These are phyloP conservation scores for Amblyopsis hoosieri DNA, from an alignment of 2,797 vertebrate species.

Conservation along the genomic window DNA sequence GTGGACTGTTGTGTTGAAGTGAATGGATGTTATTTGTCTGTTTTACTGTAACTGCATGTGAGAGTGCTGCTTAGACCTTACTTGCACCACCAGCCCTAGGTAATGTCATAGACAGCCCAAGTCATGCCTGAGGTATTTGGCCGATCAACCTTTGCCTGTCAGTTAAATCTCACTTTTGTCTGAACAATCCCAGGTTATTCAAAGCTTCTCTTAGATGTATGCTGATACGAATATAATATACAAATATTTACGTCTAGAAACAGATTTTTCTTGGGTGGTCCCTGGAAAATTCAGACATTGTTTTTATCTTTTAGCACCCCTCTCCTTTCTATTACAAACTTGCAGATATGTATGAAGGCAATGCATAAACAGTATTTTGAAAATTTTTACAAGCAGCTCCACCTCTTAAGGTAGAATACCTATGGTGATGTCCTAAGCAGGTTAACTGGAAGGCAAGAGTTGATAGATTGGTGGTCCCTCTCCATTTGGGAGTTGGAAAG, in stretches of 20 bases:
- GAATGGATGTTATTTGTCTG: slow-evolving; percentile 42
- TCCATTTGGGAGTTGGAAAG: slow-evolving; percentile 17
- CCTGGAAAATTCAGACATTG: too few relatives aligned
- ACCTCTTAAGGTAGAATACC: slow-evolving; percentile 9
- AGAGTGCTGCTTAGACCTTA: slow-evolving; percentile 43
- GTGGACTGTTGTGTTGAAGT: slow-evolving; percentile 46
- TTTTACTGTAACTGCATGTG: slow-evolving; percentile 39
- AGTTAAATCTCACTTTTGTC: slow-evolving; percentile 23
- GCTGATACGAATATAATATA: slow-evolving; percentile 5
- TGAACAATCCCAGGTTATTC: slow-evolving; percentile 1
- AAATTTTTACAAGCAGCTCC: slow-evolving; percentile 20
- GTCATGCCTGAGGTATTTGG: slow-evolving; percentile 14
- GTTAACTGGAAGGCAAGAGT: slow-evolving; percentile 35
- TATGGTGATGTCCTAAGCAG: slow-evolving; percentile 11
- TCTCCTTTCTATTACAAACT: slow-evolving; percentile 23
- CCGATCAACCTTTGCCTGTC: slow-evolving; percentile 35
- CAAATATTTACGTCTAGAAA: slow-evolving; percentile 17
- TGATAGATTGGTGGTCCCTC: slow-evolving; percentile 28
- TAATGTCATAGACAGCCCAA: slow-evolving; percentile 26
- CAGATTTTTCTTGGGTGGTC: background rate
- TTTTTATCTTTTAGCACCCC: too few relatives aligned
- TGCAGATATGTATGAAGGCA: slow-evolving; percentile 3
- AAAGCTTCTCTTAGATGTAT: slow-evolving; percentile 17
- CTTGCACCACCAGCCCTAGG: slow-evolving; percentile 36
- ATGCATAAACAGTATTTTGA: slow-evolving; percentile 4